Conservation (phyloP, 1,140 invertebrate genomes). For the Sitophilus oryzae region DNA sequence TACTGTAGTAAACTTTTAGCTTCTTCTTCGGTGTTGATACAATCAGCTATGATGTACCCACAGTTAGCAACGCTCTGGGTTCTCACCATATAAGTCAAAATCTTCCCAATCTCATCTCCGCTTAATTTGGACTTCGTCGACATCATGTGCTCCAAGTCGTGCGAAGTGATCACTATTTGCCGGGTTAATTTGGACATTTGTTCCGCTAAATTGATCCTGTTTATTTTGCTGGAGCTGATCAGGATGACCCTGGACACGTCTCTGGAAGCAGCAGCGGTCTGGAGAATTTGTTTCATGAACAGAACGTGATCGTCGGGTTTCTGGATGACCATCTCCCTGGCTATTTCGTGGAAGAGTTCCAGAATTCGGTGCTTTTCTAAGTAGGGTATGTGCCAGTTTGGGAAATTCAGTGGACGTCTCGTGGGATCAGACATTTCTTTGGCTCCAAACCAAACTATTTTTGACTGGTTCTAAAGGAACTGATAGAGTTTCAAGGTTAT, state of each 20-base stretch:
- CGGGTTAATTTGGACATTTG: conserved; percentile 37
- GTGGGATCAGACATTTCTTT: conserved; percentile 40
- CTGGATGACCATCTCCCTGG: conserved; percentile 46
- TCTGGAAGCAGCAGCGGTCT: conserved; percentile 41
- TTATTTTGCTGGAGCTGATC: conserved; percentile 42
- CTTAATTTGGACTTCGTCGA: neutral
- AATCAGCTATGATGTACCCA: conserved; percentile 42
- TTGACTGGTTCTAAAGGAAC: too few relatives aligned
- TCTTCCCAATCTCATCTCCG: conserved; percentile 11
- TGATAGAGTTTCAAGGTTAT: too few relatives aligned
- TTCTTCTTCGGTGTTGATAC: conserved; percentile 46
- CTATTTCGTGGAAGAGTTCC: conserved; percentile 50
- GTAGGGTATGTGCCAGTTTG: conserved; percentile 46
- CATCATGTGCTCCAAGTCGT: conserved; percentile 10
- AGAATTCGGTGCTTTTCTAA: conserved; percentile 50
- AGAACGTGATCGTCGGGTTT: conserved; percentile 48
- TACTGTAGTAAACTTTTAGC: conserved; percentile 43
- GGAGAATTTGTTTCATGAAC: conserved; percentile 47
- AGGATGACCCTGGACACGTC: conserved; percentile 46
- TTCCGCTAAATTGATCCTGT: conserved; percentile 32
- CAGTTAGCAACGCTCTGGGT: conserved; percentile 32
- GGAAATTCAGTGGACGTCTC: conserved; percentile 39
- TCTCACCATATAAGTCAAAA: conserved; percentile 24
- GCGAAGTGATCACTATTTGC: conserved; percentile 32
- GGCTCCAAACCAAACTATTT: too few relatives aligned